Base-by-base conservation (phyloP, 2,113 vertebrate species). In the Psettodes erumei region DNA sequence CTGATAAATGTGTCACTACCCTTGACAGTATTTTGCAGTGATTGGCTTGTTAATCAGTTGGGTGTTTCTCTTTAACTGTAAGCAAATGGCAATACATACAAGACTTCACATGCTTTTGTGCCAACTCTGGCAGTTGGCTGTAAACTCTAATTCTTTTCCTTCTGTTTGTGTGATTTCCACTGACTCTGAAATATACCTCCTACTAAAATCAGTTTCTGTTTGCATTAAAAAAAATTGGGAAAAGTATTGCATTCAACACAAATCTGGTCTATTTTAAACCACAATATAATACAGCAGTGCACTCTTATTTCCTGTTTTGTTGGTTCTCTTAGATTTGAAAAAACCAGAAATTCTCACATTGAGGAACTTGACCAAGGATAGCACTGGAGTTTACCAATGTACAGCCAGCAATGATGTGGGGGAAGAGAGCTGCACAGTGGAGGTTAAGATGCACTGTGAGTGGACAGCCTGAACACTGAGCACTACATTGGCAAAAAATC, bases 361-460 rank as follows among this genome's bases (percentile, higher is more conserved):
- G 79, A 96, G 91, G 88, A 98, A 98, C 54, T 88, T 98, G 7
- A 97, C 95, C 0, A 87, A 89, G 68, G 86, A 91, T 56, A 94
- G 93, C 45, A 93, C 95, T 0, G 97, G 96, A 2, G 89, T 95
- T 0, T 98, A 98, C 90, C 95, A 92, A 40, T 98, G 97, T 82
- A 93, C 93, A 9, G 96, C 96, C 27, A 94, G 91, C 90, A 98
- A 98, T 0, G 96, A 96, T 62, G 96, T 95, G 8, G 97, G 97
- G 1, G 94, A 94, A 62, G 95, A 96, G n/a, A 97, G 89, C 88
- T 98, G 97, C 62, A 88, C 70, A 10, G 63, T 97, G 13, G 93
- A 95, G 77, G 94, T 98, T 84, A 95, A 94, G 0, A 95, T 98
- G 58, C 95, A 94, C 89, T 93, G 97, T 98, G 85, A 96, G 97